These are phyloP conservation scores for Apus apus DNA, from an alignment of 2,113 vertebrate species.

Conservation along the genomic window DNA sequence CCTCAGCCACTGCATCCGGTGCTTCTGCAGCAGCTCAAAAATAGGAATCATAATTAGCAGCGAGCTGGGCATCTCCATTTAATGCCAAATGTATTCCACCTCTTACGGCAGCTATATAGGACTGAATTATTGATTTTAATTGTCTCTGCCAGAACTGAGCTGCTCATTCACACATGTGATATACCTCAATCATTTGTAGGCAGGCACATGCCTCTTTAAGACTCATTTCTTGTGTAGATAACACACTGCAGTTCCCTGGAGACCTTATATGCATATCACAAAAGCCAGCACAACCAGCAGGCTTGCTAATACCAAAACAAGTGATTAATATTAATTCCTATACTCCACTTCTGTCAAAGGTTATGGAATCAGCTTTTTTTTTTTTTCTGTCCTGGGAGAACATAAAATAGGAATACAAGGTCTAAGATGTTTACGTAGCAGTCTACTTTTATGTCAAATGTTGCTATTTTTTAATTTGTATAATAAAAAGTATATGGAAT, in stretches of 20 bases:
- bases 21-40: background rate
- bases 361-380: constrained; percentile 48
- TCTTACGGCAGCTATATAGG: background rate
- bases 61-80: background rate
- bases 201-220: constrained; percentile 19
- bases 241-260: constrained; percentile 6
- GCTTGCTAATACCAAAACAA: constrained; percentile 64
- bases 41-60: background rate
- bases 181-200: constrained; percentile 26
- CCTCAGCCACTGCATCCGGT: background rate
- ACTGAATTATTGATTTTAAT: constrained; percentile 45
- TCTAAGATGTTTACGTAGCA: background rate
- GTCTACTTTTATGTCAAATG: background rate
- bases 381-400: constrained; percentile 26
- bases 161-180: background rate
- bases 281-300: constrained; percentile 61
- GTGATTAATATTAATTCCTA: constrained; percentile 75
- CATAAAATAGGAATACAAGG: constrained; percentile 36
- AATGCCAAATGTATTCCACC: background rate
- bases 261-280: constrained; percentile 63
- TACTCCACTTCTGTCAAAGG: constrained; percentile 33
- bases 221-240: constrained; percentile 43
- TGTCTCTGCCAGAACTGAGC: constrained; percentile 44
- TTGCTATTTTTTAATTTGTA: background rate
- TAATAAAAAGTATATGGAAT: background rate